Base-by-base conservation (phyloP, 2,797 vertebrate species). In the Sebastes iracundus region DNA sequence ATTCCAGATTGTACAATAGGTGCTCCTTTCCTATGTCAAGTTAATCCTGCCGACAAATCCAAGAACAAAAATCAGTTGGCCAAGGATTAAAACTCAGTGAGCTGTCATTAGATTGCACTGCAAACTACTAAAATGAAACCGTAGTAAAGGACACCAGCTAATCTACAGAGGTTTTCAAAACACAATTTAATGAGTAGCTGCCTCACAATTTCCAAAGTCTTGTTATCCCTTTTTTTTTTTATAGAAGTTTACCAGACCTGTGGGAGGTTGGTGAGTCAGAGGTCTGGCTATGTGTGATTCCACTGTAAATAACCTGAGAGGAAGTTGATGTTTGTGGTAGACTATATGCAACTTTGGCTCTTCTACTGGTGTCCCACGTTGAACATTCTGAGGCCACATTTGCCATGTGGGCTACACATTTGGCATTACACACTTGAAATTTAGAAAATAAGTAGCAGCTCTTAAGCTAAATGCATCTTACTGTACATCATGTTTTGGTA, bases 191-290 rank as follows among this genome's bases (percentile, higher is more conserved):
- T 74, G 27, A 74, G 56, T 11, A 23, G 56, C 60, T 72, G 68
- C 4, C 6, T 65, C 27, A 65, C 28, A 28, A 35, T 72, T 79
- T 52, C 61, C 53, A 65, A 59, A 56, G 55, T 32, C 64, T 58
- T n/a, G 63, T 53, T 53, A 23, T 20, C 11, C 13, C 10, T 42
- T 61, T 42, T 42, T 42, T 35, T 79, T 33, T 60, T 32, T 20
- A 53, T 30, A 42, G 22, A 65, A 7, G 2, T 25, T 55, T 25
- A 49, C 5, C 23, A 77, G 68, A 46, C 16, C 22, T 71, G 23
- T 60, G 20, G 38, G 38, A 49, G 61, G 23, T 64, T 35, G 35
- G 52, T 52, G 66, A 81, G 72, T 46, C 64, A 75, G 58, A 69
- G 49, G 79, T 70, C 66, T 59, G 28, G 23, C 9, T 52, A 12